Conservation (phyloP, 1,140 invertebrate species). For the Leucophenga varia region DNA sequence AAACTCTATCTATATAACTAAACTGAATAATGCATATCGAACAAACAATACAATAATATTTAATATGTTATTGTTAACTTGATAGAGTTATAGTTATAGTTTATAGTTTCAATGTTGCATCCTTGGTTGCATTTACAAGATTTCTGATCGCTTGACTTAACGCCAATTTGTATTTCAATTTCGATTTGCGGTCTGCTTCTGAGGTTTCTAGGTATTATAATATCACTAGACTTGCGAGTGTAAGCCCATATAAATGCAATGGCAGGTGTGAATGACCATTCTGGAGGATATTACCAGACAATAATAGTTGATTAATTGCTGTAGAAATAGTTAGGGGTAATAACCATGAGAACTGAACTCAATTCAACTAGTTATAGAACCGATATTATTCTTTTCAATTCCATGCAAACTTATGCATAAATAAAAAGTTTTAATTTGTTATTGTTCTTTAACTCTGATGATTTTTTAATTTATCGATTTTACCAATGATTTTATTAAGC, state of each 20-base stretch:
- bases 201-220: constrained; percentile 25
- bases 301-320: constrained; percentile 21
- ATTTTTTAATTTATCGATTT: too few species aligned
- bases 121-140: constrained; percentile 41
- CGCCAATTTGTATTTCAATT: constrained; percentile 31
- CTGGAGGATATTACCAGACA: constrained; percentile 31
- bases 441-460: too few species aligned
- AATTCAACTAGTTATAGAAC: too few species aligned
- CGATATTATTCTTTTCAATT: too few species aligned
- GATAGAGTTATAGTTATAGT: background rate
- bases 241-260: constrained; percentile 17
- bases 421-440: too few species aligned
- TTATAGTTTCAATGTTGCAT: constrained; percentile 39
- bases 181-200: constrained; percentile 17
- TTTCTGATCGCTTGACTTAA: constrained; percentile 46
- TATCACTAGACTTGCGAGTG: constrained; percentile 8
- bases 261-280: constrained; percentile 35
- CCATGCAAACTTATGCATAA: too few species aligned
- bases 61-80: background rate
- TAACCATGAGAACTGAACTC: background rate
- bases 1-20: constrained; percentile 25
- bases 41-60: constrained; percentile 16
- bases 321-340: constrained; percentile 4
- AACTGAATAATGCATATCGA: constrained; percentile 11
- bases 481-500: too few species aligned